Evolutionary conservation across 92 coral and sea anemone species (phyloP), one percentile per base, ranked within the genome.

Genomic region (Isaurus tuberculatus): DNA sequence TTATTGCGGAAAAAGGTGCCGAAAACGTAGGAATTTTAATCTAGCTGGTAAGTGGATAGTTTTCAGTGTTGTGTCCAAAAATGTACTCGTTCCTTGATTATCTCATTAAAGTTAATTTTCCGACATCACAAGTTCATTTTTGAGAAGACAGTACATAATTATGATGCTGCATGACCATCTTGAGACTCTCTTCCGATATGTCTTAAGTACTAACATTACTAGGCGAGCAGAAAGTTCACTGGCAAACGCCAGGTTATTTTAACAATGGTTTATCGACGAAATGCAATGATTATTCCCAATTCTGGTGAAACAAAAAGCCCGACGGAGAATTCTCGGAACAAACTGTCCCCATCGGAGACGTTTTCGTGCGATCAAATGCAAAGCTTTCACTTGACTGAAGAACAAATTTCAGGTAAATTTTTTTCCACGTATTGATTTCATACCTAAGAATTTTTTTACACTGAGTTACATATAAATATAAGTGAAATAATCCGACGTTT

Each of bases 381-480:
- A 55, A 60, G 40, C 34, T 19, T 65, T 33, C 70, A 77, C 23
- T 36, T 77, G 32, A 77, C 82, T 5, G 82, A 77, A 77, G 70
- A 77, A 77, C 82, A 77, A 36, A 60, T 77, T 77, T 77, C 31
- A 57, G 82, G 82, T 77, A 77, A 57, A 5, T 16, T 36, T 63
- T 28, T 63, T 17, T 6, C 64, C 23, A n/a, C n/a, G n/a, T 55
- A 9, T 55, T 10, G 19, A 23, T 5, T 6, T 55, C 4, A n/a
- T 19, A 55, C 1, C 9, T 19, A 55, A 26, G n/a, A 55, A 55
- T 8, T 3, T 19, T 55, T 19, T 36, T 3, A 36, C 42, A 36
- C 8, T 36, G 42, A 36, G 3, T 3, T 36, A 36, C 42, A 40
- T 40, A 40, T 0, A 13, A 40, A 5, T 40, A 40, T 0, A 40